These are phyloP conservation scores for Megastigmus dorsalis DNA, from an alignment of 2,888 invertebrate species.

Conservation along the genomic window DNA sequence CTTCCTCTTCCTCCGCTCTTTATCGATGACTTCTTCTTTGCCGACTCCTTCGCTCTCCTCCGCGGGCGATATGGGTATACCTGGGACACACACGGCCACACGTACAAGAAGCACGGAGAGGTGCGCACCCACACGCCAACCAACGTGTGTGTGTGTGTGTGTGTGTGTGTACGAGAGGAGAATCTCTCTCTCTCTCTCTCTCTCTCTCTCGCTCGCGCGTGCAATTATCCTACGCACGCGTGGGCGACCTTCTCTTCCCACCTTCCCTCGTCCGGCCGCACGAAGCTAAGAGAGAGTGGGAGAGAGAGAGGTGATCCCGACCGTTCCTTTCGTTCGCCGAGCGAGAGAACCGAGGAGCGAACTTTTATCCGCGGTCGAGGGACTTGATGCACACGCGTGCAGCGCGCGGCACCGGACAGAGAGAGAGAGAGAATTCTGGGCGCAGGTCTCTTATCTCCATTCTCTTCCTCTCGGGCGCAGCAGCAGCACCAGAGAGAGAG, in stretches of 20 bases:
- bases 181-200: conserved; percentile 57
- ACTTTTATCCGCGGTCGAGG: background rate
- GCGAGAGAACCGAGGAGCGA: background rate
- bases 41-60: conserved; percentile 32
- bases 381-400: too few species aligned
- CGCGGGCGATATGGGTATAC: background rate
- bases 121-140: conserved; percentile 55
- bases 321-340: too few species aligned
- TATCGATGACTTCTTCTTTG: conserved; percentile 55
- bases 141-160: too few species aligned
- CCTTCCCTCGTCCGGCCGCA: too few species aligned
- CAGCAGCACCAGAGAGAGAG: background rate
- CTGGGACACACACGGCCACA: too few species aligned
- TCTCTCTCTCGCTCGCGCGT: conserved; percentile 63
- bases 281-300: background rate
- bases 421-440: background rate
- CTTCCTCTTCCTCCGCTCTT: conserved; percentile 57
- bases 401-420: too few species aligned
- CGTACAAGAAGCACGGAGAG: conserved; percentile 62
- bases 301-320: background rate
- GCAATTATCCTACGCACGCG: conserved; percentile 74
- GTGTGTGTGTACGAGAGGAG: background rate
- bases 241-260: conserved; percentile 68
- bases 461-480: background rate
- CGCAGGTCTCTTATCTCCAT: conserved; percentile 8